Evolutionary conservation across 2,113 vertebrate species (phyloP), one percentile per base, ranked within the genome.

Genomic region (Anoura caudifer): DNA sequence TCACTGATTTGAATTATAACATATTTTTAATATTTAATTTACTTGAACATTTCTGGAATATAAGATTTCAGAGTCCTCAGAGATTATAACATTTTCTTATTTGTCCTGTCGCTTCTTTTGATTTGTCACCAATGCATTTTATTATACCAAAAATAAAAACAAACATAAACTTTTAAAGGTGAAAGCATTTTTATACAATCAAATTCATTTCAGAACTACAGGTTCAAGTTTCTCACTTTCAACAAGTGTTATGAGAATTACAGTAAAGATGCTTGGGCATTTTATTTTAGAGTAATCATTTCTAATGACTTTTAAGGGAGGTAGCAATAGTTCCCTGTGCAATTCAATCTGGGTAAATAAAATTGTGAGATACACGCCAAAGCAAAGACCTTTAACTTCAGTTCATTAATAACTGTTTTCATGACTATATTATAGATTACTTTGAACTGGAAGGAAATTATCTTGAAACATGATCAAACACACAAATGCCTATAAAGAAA

Each of bases 111-210:
- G 77, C 54, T 87, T 97, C 92, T 84, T 97, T 92, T 95, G 79
- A 96, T 95, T 97, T 95, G 38, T 95, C 98, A 83, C 81, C 83
- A 96, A 14, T 63, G 36, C 12, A 90, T 94, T 96, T 93, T 96
- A 50, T 86, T 97, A 86, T 52, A 50, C 47, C 95, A 79, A 97
- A 98, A 98, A 88, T 79, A 92, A 96, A 98, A 97, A 69, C 5
- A 97, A 87, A 94, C 90, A 95, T 94, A 82, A 95, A 90, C 33
- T 65, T 75, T 76, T 91, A 59, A 95, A 54, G 20, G 45, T 97
- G 33, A 97, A 97, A 97, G 52, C 54, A 89, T 95, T 95, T 95
- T 82, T 36, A 56, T 50, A 96, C 90, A 88, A 97, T 95, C 45
- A 96, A 98, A 97, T 87, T 75, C 47, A 97, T 59, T 93, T 94